Evolutionary conservation across 2,113 vertebrate genomes (phyloP).

Genomic region (Azemiops feae): DNA sequence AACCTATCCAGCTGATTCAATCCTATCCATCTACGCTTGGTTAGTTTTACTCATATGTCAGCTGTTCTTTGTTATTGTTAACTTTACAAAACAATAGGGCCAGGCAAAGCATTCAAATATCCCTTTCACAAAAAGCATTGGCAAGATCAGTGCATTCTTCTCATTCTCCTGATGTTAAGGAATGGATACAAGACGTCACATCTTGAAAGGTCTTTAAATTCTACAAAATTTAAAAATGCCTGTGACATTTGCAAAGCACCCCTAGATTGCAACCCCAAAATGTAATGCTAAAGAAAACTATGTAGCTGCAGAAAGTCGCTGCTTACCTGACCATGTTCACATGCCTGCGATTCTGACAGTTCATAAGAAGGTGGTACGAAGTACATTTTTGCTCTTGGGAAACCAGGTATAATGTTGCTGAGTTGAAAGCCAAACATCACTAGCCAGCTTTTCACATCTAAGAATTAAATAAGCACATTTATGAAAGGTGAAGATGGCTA

Average conservation of each 20-base stretch:
- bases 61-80: conserved; percentile 39
- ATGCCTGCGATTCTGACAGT: conserved; percentile 89
- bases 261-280: background rate
- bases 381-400: conserved; percentile 93
- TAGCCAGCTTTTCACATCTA: conserved; percentile 99
- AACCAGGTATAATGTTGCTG: conserved; percentile 98
- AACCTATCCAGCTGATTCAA: background rate
- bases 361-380: conserved; percentile 96
- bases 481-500: conserved; percentile 31
- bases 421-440: conserved; percentile 99
- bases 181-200: background rate
- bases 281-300: background rate
- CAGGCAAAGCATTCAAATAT: background rate
- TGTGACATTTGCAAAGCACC: background rate
- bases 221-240: background rate
- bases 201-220: background rate
- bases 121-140: background rate
- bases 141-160: background rate
- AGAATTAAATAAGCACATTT: conserved; percentile 53
- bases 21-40: background rate
- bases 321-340: conserved; percentile 92
- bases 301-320: background rate
- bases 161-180: background rate
- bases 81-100: background rate
- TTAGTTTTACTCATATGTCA: conserved; percentile 30